Conservation (phyloP, 1,140 invertebrate species). For the Adoxophyes honmai region DNA sequence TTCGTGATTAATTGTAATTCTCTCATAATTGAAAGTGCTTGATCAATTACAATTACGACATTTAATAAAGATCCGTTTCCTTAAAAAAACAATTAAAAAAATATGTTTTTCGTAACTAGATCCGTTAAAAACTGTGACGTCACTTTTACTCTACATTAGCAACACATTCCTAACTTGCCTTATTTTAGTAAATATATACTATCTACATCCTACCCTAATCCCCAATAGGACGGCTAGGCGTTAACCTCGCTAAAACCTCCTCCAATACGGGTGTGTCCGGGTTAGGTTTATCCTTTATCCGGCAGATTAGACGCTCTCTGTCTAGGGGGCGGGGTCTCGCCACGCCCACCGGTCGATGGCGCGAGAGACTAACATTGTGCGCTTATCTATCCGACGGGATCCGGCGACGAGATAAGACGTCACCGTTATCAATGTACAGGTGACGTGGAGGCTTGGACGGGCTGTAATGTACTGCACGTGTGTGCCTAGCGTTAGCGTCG, state of each 20-base stretch:
- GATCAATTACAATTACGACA: too few relatives aligned
- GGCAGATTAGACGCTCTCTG: slow-evolving; percentile 64
- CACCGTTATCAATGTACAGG: slow-evolving; percentile 18
- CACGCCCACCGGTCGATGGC: slow-evolving; percentile 71
- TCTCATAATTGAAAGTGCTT: too few relatives aligned
- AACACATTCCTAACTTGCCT: too few relatives aligned
- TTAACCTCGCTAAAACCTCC: slow-evolving; percentile 56
- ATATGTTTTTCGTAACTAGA: too few relatives aligned
- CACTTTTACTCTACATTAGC: too few relatives aligned
- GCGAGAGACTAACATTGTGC: slow-evolving; percentile 42
- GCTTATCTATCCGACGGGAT: slow-evolving; percentile 68
- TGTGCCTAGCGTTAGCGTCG: too few relatives aligned
- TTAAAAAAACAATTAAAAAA: too few relatives aligned
- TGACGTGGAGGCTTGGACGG: slow-evolving; percentile 2
- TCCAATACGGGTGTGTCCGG: slow-evolving; percentile 56
- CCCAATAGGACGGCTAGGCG: slow-evolving; percentile 63
- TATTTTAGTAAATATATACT: too few relatives aligned
- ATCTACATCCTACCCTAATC: slow-evolving; percentile 60
- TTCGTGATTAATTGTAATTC: too few relatives aligned
- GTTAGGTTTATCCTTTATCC: slow-evolving; percentile 71
- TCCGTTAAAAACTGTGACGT: too few relatives aligned
- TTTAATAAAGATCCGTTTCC: too few relatives aligned
- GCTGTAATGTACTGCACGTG: slow-evolving; percentile 29
- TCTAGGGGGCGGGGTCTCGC: slow-evolving; percentile 56
- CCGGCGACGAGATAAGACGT: slow-evolving; percentile 61